Conservation (phyloP, 2,113 vertebrate genomes). For the Xiphophorus hellerii region DNA sequence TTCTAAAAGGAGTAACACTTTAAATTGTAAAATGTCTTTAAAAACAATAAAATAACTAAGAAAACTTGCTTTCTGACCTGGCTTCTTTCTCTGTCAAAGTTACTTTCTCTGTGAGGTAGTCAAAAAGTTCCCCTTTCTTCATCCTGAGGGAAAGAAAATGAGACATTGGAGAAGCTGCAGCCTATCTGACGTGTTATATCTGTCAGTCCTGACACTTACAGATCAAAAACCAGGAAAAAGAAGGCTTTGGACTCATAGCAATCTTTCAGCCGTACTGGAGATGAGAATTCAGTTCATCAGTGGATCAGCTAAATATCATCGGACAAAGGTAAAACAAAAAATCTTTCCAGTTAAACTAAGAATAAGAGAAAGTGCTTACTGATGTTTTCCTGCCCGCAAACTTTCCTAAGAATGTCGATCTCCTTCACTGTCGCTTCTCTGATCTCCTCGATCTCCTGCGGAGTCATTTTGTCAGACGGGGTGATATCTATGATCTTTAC, state of each 20-base stretch:
- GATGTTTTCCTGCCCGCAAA: slow-evolving; percentile 89
- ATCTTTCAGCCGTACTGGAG: slow-evolving; percentile 95
- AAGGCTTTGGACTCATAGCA: slow-evolving; percentile 93
- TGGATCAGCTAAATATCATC: neutral
- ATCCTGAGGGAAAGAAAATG: slow-evolving; percentile 82
- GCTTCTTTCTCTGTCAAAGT: slow-evolving; percentile 97
- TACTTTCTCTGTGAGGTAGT: slow-evolving; percentile 98
- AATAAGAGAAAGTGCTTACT: slow-evolving; percentile 81
- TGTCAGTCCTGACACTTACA: slow-evolving; percentile 84
- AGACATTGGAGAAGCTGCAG: neutral
- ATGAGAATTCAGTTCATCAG: slow-evolving; percentile 20
- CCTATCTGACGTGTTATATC: neutral
- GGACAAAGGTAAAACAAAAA: neutral
- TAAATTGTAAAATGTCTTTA: neutral
- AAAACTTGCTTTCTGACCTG: slow-evolving; percentile 77
- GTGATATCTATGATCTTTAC: slow-evolving; percentile 98
- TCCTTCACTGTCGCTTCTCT: slow-evolving; percentile 90
- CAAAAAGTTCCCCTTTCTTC: slow-evolving; percentile 96
- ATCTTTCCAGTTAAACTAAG: neutral
- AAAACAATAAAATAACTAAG: neutral
- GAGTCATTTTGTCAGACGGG: slow-evolving; percentile 87
- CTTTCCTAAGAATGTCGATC: slow-evolving; percentile 93
- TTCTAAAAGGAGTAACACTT: slow-evolving; percentile 76
- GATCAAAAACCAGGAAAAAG: slow-evolving; percentile 97
- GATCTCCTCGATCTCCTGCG: slow-evolving; percentile 88